A percentile compares a stretch with the other conserved stretches of the same genome.
Evolutionary conservation across 2,797 vertebrate species (phyloP).

Genomic region (Argya squamiceps): DNA sequence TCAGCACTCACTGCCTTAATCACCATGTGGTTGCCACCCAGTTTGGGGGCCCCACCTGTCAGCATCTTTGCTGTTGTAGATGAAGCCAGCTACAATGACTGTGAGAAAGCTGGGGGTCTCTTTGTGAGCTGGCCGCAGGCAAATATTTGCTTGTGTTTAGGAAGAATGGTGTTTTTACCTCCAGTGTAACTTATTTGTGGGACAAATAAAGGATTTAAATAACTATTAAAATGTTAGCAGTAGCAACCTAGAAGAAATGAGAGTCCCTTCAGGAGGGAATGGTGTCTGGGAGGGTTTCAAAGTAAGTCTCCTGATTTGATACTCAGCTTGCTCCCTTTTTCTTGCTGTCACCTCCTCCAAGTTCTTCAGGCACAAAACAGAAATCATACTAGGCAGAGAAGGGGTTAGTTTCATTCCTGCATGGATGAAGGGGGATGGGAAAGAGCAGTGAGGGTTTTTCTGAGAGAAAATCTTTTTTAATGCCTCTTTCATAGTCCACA

Average conservation of each 20-base stretch:
- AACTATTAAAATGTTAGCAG: neutral
- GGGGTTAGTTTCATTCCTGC: neutral
- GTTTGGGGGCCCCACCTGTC: neutral
- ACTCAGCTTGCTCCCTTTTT: neutral
- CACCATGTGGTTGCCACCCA: neutral
- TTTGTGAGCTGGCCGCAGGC: neutral
- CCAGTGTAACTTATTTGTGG: neutral
- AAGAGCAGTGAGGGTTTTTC: fast-evolving
- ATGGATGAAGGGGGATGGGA: neutral
- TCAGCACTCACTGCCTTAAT: neutral
- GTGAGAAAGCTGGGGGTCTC: neutral
- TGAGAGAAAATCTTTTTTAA: neutral
- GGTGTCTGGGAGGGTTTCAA: neutral
- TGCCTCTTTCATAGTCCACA: neutral
- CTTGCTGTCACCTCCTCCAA: neutral
- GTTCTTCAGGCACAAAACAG: neutral
- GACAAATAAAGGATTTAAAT: neutral
- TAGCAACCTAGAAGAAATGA: neutral
- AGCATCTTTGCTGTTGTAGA: neutral
- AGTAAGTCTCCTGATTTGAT: neutral
- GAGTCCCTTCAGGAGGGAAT: neutral
- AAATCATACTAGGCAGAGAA: neutral
- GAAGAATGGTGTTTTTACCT: neutral
- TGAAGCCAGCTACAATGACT: neutral
- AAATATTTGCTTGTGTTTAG: neutral